These are phyloP conservation scores for Cheilosia vulpina DNA, from an alignment of 2,888 invertebrate genomes.

Conservation along the genomic window DNA sequence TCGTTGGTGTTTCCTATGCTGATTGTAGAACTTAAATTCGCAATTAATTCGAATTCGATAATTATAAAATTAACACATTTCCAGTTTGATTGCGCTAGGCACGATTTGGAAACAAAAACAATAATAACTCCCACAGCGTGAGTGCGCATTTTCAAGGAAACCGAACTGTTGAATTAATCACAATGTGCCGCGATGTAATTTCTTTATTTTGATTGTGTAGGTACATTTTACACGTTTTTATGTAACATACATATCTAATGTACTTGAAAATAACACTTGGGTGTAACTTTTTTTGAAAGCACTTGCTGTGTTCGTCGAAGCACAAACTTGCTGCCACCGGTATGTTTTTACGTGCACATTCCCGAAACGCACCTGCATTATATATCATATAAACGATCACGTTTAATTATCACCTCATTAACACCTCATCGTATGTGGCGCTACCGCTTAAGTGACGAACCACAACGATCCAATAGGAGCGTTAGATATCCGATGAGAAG, in stretches of 20 bases:
- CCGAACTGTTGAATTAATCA: conserved; percentile 54
- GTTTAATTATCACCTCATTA: conserved; percentile 57
- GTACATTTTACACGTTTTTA: background rate
- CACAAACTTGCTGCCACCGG: background rate
- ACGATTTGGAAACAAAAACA: conserved; percentile 31
- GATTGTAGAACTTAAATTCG: conserved; percentile 29
- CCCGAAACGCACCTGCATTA: conserved; percentile 52
- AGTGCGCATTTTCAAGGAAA: conserved; percentile 46
- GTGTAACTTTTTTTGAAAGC: background rate
- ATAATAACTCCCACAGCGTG: conserved; percentile 26
- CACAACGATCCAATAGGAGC: conserved; percentile 54
- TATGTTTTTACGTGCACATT: conserved; percentile 42
- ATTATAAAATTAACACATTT: conserved; percentile 63
- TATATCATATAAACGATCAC: conserved; percentile 20
- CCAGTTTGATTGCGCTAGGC: conserved; percentile 38
- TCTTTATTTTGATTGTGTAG: background rate
- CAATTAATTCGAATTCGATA: conserved; percentile 41
- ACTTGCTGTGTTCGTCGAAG: conserved; percentile 20
- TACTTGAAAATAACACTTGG: conserved; percentile 12
- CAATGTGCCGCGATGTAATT: conserved; percentile 29
- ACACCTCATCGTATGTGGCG: conserved; percentile 50
- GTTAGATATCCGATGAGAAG: background rate
- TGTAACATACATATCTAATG: background rate
- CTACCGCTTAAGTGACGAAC: conserved; percentile 42
- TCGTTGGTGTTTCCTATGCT: conserved; percentile 6